phyloP scores from a whole-genome alignment of 2,888 invertebrate genomes.

The Diarsia brunnea region DNA sequence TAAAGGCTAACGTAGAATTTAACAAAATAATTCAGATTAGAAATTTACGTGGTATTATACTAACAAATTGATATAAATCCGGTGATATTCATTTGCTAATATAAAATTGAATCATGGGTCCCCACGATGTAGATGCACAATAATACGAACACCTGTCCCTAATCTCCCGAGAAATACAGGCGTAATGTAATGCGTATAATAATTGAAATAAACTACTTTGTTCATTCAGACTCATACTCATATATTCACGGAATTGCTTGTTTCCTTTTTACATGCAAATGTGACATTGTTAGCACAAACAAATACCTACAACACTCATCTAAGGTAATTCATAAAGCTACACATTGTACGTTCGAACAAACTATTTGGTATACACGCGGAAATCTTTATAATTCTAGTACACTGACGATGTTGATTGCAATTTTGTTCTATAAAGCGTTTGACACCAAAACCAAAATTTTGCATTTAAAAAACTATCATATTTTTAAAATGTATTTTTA shows the following conservation, averaged over 20 bases:
- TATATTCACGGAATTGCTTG: neutral
- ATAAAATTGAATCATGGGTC: neutral
- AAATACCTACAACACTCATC: neutral
- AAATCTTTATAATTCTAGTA: too few relatives aligned
- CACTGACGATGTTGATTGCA: too few relatives aligned
- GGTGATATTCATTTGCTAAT: neutral
- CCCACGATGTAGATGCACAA: neutral
- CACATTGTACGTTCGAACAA: neutral
- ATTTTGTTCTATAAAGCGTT: too few relatives aligned
- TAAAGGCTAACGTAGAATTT: neutral
- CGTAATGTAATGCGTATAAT: neutral
- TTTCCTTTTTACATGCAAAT: slow-evolving; percentile 2
- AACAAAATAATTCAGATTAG: neutral
- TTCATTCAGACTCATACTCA: neutral
- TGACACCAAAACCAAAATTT: too few relatives aligned
- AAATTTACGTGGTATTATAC: neutral
- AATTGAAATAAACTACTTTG: neutral
- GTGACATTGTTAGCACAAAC: neutral
- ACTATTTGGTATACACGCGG: too few relatives aligned
- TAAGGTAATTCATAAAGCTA: neutral
- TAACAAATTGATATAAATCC: neutral
- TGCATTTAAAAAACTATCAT: too few relatives aligned
- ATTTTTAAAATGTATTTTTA: too few relatives aligned
- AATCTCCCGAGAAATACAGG: neutral
- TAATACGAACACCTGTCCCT: neutral